Evolutionary conservation across 2,888 invertebrate genomes (phyloP), one percentile per base, ranked within the genome.

Genomic region (Unio delphinus): DNA sequence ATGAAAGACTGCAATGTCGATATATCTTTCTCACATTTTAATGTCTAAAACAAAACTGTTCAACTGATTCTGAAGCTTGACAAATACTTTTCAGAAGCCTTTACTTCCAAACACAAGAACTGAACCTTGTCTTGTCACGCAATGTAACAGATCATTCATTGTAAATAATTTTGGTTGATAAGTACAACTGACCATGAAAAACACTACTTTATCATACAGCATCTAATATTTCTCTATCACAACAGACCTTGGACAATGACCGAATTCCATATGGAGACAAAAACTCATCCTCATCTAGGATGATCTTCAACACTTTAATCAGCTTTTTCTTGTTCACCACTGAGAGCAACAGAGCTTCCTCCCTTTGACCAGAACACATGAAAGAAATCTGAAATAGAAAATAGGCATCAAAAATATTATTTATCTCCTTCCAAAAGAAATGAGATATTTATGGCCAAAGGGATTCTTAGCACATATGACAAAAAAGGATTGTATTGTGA

Each of bases 181-280:
- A 11, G 45, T 45, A 45, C 2, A 45, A 45, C 45, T 45, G 15
- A 45, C 15, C 2, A 45, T 45, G 45, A 45, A 11, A 45, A 45
- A 45, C 45, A 45, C 15, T 15, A 34, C 34, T 34, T 45, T 45
- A 45, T 45, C 15, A 11, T 45, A 45, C 59, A 26, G 20, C n/a
- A 23, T 15, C 59, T 26, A 17, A 26, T 59, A 11, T n/a, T 59
- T 59, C 23, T 59, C 59, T 59, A 18, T 59, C 59, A 59, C 59
- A 23, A 26, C 26, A 59, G 26, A 87, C 88, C 85, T 90, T 90
- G 55, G 90, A 90, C 54, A 90, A 73, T 20, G 89, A 87, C n/a
- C 90, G 80, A 64, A 90, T 84, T 4, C 90, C 90, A 73, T 87
- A 87, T 1, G 86, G 85, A 4, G 89, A 88, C 4, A 90, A 83